Percentiles rank a stretch among this genome's conserved stretches.
phyloP scores from a whole-genome alignment of 2,888 invertebrate genomes.

The Pterobdella sp. region DNA sequence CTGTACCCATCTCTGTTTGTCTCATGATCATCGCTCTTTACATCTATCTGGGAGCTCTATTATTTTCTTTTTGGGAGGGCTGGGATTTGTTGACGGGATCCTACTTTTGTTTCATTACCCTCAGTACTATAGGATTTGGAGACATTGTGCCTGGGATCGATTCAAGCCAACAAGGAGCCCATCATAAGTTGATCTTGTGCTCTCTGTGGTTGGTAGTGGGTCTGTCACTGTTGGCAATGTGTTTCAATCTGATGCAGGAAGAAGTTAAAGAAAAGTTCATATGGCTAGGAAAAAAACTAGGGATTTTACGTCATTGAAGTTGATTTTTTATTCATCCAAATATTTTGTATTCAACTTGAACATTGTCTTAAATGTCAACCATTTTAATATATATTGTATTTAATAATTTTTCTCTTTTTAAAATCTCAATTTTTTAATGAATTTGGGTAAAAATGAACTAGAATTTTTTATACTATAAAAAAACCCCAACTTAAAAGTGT shows the following conservation, averaged over 20 bases:
- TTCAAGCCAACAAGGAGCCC: conserved; percentile 44
- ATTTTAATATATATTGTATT: too few relatives aligned
- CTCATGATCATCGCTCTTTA: conserved; percentile 80
- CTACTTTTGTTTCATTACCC: conserved; percentile 53
- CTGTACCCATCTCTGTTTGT: conserved; percentile 79
- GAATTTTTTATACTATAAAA: too few relatives aligned
- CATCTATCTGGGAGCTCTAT: conserved; percentile 77
- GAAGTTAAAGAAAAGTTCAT: conserved; percentile 47
- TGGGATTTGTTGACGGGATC: conserved; percentile 82
- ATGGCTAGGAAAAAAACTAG: conserved; percentile 47
- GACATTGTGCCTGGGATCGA: conserved; percentile 50
- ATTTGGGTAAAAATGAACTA: too few relatives aligned
- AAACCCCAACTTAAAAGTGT: too few relatives aligned
- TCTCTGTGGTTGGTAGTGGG: conserved; percentile 51
- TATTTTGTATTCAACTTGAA: too few relatives aligned
- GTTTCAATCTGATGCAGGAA: conserved; percentile 53
- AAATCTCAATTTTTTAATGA: too few relatives aligned
- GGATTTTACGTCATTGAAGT: conserved; percentile 41
- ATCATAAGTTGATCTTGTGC: conserved; percentile 45
- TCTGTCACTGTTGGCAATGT: conserved; percentile 52
- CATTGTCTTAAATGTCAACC: too few relatives aligned
- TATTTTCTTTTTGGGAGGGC: conserved; percentile 84
- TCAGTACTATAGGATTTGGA: conserved; percentile 52
- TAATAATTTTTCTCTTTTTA: too few relatives aligned
- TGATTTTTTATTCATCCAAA: too few relatives aligned